Evolutionary conservation across 2,113 vertebrate species (phyloP).

Genomic region (Cyphomyrus plagiostoma): DNA sequence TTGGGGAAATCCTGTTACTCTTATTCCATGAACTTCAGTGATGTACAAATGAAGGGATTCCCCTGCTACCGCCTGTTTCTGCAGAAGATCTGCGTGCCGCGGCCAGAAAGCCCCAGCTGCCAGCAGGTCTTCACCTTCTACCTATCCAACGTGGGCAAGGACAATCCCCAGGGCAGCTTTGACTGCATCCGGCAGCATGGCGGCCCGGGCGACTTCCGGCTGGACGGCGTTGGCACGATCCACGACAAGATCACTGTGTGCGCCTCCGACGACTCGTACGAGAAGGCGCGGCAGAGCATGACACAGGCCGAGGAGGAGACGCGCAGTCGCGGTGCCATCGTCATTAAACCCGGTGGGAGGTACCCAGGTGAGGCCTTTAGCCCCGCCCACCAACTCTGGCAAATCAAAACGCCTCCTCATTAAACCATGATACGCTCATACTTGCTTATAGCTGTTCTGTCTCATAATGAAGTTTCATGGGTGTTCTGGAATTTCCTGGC

Average conservation of each 20-base stretch:
- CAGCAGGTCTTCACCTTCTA: slow-evolving; percentile 73
- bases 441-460: not conserved
- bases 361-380: slow-evolving; percentile 60
- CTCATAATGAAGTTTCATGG: not conserved
- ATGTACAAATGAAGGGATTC: not conserved
- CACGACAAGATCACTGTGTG: slow-evolving; percentile 90
- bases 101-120: slow-evolving; percentile 57
- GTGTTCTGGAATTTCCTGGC: not conserved
- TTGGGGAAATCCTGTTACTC: not conserved
- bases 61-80: not conserved
- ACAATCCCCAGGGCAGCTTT: slow-evolving; percentile 82
- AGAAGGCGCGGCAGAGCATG: slow-evolving; percentile 86
- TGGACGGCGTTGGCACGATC: slow-evolving; percentile 84
- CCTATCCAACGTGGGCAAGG: slow-evolving; percentile 72
- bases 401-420: not conserved
- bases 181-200: slow-evolving; percentile 79
- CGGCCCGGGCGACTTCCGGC: slow-evolving; percentile 61
- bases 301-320: slow-evolving; percentile 84
- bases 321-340: slow-evolving; percentile 75
- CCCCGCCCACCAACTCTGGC: not conserved
- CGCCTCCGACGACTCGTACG: slow-evolving; percentile 87
- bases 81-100: slow-evolving; percentile 76
- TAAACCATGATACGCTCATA: not conserved
- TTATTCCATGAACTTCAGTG: not conserved
- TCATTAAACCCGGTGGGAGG: slow-evolving; percentile 78